Base-by-base conservation (phyloP, 92 coral and sea anemone genomes). In the Epizoanthus stellaris region DNA sequence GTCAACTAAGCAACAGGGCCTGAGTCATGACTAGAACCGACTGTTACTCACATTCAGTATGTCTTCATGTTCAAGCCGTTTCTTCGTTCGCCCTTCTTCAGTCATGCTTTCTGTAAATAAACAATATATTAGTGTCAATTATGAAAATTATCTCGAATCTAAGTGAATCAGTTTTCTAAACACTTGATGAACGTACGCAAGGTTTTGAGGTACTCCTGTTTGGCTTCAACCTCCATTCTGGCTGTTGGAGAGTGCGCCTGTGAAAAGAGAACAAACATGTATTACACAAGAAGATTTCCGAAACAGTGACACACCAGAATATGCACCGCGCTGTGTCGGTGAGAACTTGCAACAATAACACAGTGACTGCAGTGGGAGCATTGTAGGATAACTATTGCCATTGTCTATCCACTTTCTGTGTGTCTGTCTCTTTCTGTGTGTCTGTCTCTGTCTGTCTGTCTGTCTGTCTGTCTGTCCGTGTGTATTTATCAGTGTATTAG, bases 131-230 rank as follows among this genome's bases (percentile, higher is more conserved):
- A 6, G 8, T 5, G 56, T 49, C 56, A 49, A 13, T 49, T 49
- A 25, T 71, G 42, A 23, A 71, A 71, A n/a, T 16, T 10, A 65
- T 34, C 39, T 65, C 16, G 0, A 71, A n/a, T 34, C 8, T 13
- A 56, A 16, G 30, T 59, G 17, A 34, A 45, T 57, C 43, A 5
- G 1, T 17, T 49, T 49, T 8, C 69, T 30, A 11, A 66, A 66
- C 6, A 66, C 12, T 66, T 25, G 23, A 30, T 5, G 43, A 73
- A 89, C 95, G 76, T 88, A 94, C 98, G 90, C 70, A 94, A 88
- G 19, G 95, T 90, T 74, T 91, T 82, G 69, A 94, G 85, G 30
- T 87, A 84, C 6, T 91, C 77, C 61, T 94, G 95, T 70, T 86
- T 92, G 75, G 92, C 93, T 8, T 62, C 87, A 16, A 81, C 47